phyloP scores from a whole-genome alignment of 2,888 invertebrate species.

The Ophonus ardosiacus region DNA sequence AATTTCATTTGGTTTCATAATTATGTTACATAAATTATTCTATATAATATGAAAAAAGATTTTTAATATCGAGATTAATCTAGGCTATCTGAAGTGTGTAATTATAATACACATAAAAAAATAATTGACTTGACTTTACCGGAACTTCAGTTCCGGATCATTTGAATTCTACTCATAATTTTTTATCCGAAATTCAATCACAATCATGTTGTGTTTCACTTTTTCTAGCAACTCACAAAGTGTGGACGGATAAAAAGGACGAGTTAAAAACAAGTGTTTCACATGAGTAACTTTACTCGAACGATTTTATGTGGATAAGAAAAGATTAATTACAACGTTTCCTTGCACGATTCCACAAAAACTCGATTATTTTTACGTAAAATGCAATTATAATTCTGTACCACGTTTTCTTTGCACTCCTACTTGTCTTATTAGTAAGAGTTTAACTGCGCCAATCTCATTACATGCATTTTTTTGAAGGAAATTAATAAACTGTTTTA shows the following conservation, averaged over 20 bases:
- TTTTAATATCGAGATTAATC: background rate
- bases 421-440: background rate
- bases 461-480: background rate
- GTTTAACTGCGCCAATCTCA: background rate
- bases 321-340: slow-evolving; percentile 54
- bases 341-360: slow-evolving; percentile 46
- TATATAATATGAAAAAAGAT: background rate
- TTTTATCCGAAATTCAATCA: slow-evolving; percentile 44
- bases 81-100: background rate
- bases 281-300: slow-evolving; percentile 50
- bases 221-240: slow-evolving; percentile 30
- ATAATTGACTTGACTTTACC: slow-evolving; percentile 13
- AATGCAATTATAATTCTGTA: slow-evolving; percentile 47
- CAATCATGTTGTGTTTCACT: slow-evolving; percentile 12
- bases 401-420: background rate
- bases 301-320: slow-evolving; percentile 55
- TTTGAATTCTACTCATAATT: slow-evolving; percentile 39
- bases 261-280: slow-evolving; percentile 35
- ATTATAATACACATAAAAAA: slow-evolving; percentile 6
- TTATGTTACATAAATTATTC: background rate
- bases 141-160: slow-evolving; percentile 50
- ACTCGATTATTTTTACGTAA: slow-evolving; percentile 45
- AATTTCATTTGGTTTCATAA: background rate
- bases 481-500: background rate
- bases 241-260: slow-evolving; percentile 24